Base-by-base conservation (phyloP, 2,888 invertebrate species). In the Nomada ferruginata region DNA sequence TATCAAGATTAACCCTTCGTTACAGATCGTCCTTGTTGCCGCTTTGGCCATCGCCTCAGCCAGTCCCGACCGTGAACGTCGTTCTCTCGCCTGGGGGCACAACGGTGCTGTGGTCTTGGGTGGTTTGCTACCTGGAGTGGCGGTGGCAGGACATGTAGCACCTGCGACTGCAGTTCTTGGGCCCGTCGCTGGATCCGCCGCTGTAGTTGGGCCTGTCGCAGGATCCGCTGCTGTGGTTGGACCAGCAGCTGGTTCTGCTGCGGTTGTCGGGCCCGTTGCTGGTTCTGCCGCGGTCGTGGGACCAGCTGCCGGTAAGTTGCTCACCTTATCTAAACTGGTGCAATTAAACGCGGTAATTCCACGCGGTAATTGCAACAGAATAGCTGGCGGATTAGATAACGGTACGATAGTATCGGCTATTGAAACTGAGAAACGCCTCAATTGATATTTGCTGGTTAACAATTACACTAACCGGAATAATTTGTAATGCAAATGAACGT, bases 51-150 rank as follows among this genome's bases (percentile, higher is more conserved):
- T 86, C 23, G 87, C 75, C n/a, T 84, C 85, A n/a, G 91, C 87
- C 36, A 81, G 47, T 59, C 88, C 90, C 1, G 88, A 90, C 42
- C 89, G 90, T 52, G 85, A 90, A 63, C 88, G 91, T 81, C 91
- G 91, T 55, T 90, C 91, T n/a, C 71, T 90, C 9, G 89, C 77
- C 36, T 84, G 82, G 85, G 89, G 88, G 36, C 84, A 85, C 42
- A 82, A 90, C 53, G 89, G 88, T 23, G 88, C 85, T 5, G 86
- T 89, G 7, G 64, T 89, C 4, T 57, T 90, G 0, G 89, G 88
- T 15, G 88, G 89, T 36, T 78, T 77, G 65, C 76, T 83, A 2
- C 87, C 88, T 7, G 87, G 88, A n/a, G 69, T 87, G 4, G 85
- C 84, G 2, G 10, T 87, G 18, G 79, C 87, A 3, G 86, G 86